These are phyloP conservation scores for Spermophilus dauricus DNA, from an alignment of 2,113 vertebrate genomes.

Conservation along the genomic window DNA sequence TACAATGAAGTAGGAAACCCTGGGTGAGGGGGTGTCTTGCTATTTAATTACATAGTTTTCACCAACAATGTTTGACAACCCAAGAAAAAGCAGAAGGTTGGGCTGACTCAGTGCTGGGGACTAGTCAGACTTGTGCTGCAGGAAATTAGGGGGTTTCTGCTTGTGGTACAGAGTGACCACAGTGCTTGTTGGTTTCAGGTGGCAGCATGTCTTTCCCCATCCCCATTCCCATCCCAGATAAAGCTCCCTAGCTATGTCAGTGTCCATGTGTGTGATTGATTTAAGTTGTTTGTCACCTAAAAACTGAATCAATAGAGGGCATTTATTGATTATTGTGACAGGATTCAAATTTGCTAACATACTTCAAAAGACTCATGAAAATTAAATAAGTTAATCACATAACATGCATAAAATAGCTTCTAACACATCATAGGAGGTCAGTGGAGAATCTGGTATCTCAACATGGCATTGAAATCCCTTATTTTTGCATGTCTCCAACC, in stretches of 20 bases:
- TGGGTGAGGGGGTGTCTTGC: rapidly evolving
- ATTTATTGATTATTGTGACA: not conserved
- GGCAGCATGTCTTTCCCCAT: too few relatives aligned
- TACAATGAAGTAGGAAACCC: not conserved
- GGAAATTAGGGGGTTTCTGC: not conserved
- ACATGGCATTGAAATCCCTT: not conserved
- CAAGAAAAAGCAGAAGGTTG: not conserved
- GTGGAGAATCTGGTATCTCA: not conserved
- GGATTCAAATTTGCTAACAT: not conserved
- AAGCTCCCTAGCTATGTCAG: not conserved
- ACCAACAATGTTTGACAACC: not conserved
- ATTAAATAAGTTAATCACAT: not conserved
- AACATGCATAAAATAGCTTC: not conserved
- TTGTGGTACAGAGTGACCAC: not conserved
- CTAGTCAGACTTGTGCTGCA: not conserved
- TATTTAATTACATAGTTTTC: not conserved
- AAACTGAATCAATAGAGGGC: too few relatives aligned
- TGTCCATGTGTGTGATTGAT: not conserved
- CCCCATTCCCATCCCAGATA: too few relatives aligned
- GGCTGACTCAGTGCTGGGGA: not conserved
- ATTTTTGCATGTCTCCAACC: not conserved
- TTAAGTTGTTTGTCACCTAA: too few relatives aligned
- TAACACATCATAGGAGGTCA: not conserved
- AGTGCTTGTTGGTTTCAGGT: not conserved
- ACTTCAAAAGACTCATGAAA: not conserved